A percentile compares a stretch with the other conserved stretches of the same genome.
phyloP scores from a whole-genome alignment of 2,888 invertebrate genomes.

The Mamestra brassicae region DNA sequence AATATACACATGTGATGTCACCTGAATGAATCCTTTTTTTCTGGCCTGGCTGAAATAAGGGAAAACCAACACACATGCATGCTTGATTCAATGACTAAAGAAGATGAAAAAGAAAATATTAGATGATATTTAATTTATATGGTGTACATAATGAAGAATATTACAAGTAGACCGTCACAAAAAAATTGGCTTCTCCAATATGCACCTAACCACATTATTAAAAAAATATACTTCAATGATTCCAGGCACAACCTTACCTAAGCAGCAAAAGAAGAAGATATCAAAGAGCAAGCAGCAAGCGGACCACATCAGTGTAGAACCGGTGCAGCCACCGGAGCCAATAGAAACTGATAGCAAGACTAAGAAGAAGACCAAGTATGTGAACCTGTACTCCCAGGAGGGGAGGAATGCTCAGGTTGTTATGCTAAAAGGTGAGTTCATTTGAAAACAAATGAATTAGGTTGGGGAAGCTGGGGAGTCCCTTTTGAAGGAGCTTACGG shows the following conservation, averaged over 20 bases:
- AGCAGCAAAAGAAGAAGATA: slow-evolving; percentile 86
- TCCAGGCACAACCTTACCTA: slow-evolving; percentile 75
- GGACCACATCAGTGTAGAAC: slow-evolving; percentile 73
- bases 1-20: too few relatives aligned
- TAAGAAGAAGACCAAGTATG: slow-evolving; percentile 94
- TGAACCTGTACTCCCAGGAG: slow-evolving; percentile 94
- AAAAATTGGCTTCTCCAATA: background rate
- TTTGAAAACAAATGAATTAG: background rate
- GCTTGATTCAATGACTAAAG: too few relatives aligned
- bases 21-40: too few relatives aligned
- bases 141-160: too few relatives aligned
- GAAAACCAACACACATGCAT: too few relatives aligned
- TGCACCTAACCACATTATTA: too few relatives aligned
- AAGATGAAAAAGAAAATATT: too few relatives aligned
- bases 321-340: slow-evolving; percentile 45
- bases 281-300: slow-evolving; percentile 81
- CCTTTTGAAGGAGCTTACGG: too few relatives aligned
- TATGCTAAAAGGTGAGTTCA: slow-evolving; percentile 85
- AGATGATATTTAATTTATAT: too few relatives aligned
- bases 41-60: too few relatives aligned
- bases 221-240: slow-evolving; percentile 20
- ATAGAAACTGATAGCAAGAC: slow-evolving; percentile 75
- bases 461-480: too few relatives aligned
- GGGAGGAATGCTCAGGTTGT: slow-evolving; percentile 92
- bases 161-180: background rate